Base-by-base conservation (phyloP, 2,113 vertebrate species). In the Antennarius striatus region DNA sequence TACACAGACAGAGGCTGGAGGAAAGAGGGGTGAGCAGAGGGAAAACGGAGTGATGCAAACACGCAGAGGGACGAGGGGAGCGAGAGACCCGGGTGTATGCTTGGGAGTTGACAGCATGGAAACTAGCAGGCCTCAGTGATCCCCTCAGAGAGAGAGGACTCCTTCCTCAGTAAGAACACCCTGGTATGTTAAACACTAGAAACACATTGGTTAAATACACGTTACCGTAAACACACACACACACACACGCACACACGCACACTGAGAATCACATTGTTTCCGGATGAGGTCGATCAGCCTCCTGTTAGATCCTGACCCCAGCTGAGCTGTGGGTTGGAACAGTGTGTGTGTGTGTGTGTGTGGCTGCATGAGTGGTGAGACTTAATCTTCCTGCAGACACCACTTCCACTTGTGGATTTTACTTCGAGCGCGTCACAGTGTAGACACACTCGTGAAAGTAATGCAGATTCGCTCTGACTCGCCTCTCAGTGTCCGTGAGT, bases 101-200 rank as follows among this genome's bases (percentile, higher is more conserved):
- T 74, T 77, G 46, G 54, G 59, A 83, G 71, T 84, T 88, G 86
- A 90, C 85, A 85, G 79, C 57, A 92, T 91, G 87, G 89, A 91
- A 90, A 91, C 67, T 84, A 66, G 68, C 52, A 73, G 46, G 58
- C 74, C 68, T 82, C 68, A 77, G 63, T 75, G 77, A 81, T 79
- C 73, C 75, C 53, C 65, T 75, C 79, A 59, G 56, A 72, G 78
- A 77, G 56, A 82, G 66, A 75, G 67, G 22, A 54, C 11, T 14
- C 15, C 49, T 10, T 51, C 10, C 49, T 15, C 1, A 54, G 71
- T 68, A 52, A 29, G 40, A 36, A 7, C 32, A 36, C 32, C 59
- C 51, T 68, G 81, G 68, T 75, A 77, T 77, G 67, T 52, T 79
- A 74, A 85, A 84, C 84, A 73, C 59, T 47, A 88, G 36, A 69